Conservation (phyloP, 2,797 vertebrate genomes). For the Leucoraja ocellata region DNA sequence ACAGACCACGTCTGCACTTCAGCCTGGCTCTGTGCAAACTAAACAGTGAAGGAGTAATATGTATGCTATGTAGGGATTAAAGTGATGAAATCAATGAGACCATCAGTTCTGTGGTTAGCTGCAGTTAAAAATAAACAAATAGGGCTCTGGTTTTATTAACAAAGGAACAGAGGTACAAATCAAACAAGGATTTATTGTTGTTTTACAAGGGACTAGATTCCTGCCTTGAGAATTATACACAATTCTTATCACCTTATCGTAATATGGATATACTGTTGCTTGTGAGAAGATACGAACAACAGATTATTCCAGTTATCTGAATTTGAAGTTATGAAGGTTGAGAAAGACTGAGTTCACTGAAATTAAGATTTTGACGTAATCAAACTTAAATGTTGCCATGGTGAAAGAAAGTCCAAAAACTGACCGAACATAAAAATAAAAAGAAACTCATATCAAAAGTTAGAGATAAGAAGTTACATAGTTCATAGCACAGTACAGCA, state of each 20-base stretch:
- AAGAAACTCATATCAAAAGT: neutral
- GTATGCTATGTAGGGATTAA: neutral
- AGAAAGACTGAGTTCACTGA: neutral
- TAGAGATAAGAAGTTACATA: neutral
- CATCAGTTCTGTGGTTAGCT: neutral
- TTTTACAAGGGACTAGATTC: neutral
- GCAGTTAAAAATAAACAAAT: neutral
- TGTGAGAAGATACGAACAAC: neutral
- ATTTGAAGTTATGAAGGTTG: slow-evolving; percentile 3
- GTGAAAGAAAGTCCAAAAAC: neutral
- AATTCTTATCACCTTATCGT: neutral
- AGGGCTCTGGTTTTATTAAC: neutral
- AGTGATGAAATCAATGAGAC: slow-evolving; percentile 13
- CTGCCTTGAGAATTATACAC: neutral
- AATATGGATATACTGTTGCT: neutral
- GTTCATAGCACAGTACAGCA: too few relatives aligned
- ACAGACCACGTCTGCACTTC: too few relatives aligned
- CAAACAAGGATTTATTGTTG: neutral
- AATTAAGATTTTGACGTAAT: neutral
- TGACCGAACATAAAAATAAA: neutral
- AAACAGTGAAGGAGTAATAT: neutral
- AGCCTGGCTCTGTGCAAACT: neutral
- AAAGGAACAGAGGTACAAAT: neutral
- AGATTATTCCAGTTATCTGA: neutral
- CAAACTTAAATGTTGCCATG: neutral